Base-by-base conservation (phyloP, 2,888 invertebrate genomes). In the Eumerus sabulonum region DNA sequence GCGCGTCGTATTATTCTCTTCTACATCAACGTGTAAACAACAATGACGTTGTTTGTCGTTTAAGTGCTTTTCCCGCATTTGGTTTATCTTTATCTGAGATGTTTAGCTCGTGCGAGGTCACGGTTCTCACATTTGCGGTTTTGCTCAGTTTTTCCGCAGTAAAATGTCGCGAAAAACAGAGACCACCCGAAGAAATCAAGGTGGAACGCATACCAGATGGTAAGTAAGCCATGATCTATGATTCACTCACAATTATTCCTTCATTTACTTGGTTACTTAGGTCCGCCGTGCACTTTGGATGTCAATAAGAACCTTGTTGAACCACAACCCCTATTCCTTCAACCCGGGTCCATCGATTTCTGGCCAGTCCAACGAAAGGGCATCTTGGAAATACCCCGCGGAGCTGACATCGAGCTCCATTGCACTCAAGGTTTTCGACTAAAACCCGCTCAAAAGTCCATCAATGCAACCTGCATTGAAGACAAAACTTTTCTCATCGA, bases 321-420 rank as follows among this genome's bases (percentile, higher is more conserved):
- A 70, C 92, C 91, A 0, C 93, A 93, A 84, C 92, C 93, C 0
- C 88, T 93, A 3, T 90, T 92, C 82, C 84, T 93, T 1, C 87
- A 86, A 48, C 88, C 89, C 0, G 86, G 89, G 0, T 86, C 87
- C 1, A 72, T 82, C 9, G 63, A 77, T 18, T 87, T 86, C 72
- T 86, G 86, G 84, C 81, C 85, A 38, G 87, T 88, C 47, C 84
- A 84, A 27, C 54, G 60, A 0, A 44, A 83, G 0, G 88, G 88
- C 1, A 82, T 83, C 36, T 64, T 89, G 48, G 76, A 84, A 53
- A 79, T 89, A 7, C 83, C 84, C 13, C 82, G 73, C 1, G 85
- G 86, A 1, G 83, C 82, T 38, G 70, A 51, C 71, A 85, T 88
- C 38, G 88, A 89, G 67, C 82, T 89, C 16, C 83, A 85, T 63